Base-by-base conservation (phyloP, 2,797 vertebrate genomes). In the Amniataba percoides region DNA sequence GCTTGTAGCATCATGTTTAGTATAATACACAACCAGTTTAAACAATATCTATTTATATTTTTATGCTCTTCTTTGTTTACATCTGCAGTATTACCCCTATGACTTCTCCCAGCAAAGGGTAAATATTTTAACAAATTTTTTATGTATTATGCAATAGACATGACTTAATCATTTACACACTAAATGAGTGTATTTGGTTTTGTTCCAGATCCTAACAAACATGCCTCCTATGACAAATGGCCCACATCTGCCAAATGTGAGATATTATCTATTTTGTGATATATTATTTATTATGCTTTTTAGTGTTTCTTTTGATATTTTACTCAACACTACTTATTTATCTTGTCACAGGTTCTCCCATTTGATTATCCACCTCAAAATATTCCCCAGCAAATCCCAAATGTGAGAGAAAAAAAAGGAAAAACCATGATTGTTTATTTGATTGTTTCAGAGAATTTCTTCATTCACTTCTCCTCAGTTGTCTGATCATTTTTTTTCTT, bases 11-110 rank as follows among this genome's bases (percentile, higher is more conserved):
- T 0, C 3, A 42, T 34, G 42, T 71, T 71, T 71, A 13, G 1
- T 51, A n/a, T 7, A 67, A 42, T 31, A 68, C 58, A 11, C 0
- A 25, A 45, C 13, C 31, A 53, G 10, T 7, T 81, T 36, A 7
- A 36, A 45, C 2, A 36, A 53, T 3, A 23, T 45, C 34, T 31
- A 43, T 58, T 74, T 4, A 74, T 16, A 9, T 73, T 7, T 60
- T 39, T 80, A 8, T 82, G 11, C 7, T 72, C 8, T 73, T 74
- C 23, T 87, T 27, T 85, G 74, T 72, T 70, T 43, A 55, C 18
- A 48, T 78, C 85, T 88, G 25, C 80, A 96, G 95, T 95, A 94
- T 89, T 95, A 95, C 89, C 94, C 95, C 7, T 95, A 90, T 71
- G 94, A 96, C 87, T 94, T 95, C 63, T 18, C 72, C 57, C 90